These are phyloP conservation scores for Trilocha varians DNA, from an alignment of 2,888 invertebrate species.

Conservation along the genomic window DNA sequence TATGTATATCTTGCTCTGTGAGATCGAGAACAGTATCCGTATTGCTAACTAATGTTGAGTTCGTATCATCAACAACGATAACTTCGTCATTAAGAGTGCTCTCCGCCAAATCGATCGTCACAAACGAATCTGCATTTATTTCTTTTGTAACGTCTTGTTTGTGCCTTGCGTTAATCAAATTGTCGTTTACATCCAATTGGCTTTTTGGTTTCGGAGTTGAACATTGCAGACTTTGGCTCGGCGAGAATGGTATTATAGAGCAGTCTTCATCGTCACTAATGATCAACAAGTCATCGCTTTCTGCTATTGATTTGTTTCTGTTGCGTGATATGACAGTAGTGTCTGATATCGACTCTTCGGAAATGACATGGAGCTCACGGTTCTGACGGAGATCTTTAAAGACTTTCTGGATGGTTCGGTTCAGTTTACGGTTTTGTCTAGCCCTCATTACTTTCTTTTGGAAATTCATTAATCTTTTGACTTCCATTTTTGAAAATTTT, in stretches of 20 bases:
- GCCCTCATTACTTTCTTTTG: not conserved
- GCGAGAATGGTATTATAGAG: constrained; percentile 12
- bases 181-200: constrained; percentile 7
- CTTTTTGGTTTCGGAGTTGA: constrained; percentile 36
- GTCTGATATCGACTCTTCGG: not conserved
- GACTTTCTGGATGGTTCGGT: constrained; percentile 20
- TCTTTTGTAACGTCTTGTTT: constrained; percentile 34
- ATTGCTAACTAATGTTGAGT: constrained; percentile 19
- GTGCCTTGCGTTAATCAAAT: constrained; percentile 15
- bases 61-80: constrained; percentile 35
- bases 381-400: constrained; percentile 25
- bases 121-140: constrained; percentile 40
- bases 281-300: constrained; percentile 11
- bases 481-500: not conserved
- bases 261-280: constrained; percentile 29
- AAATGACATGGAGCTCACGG: constrained; percentile 3
- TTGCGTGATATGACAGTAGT: not conserved
- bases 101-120: constrained; percentile 54
- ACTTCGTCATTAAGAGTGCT: constrained; percentile 16
- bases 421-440: not conserved
- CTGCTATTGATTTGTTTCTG: not conserved
- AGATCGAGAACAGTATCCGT: constrained; percentile 28
- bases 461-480: not conserved
- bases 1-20: constrained; percentile 13
- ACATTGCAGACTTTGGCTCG: constrained; percentile 24